These are phyloP conservation scores for Anisognathus igniventris DNA, from an alignment of 2,797 vertebrate species.

Conservation along the genomic window DNA sequence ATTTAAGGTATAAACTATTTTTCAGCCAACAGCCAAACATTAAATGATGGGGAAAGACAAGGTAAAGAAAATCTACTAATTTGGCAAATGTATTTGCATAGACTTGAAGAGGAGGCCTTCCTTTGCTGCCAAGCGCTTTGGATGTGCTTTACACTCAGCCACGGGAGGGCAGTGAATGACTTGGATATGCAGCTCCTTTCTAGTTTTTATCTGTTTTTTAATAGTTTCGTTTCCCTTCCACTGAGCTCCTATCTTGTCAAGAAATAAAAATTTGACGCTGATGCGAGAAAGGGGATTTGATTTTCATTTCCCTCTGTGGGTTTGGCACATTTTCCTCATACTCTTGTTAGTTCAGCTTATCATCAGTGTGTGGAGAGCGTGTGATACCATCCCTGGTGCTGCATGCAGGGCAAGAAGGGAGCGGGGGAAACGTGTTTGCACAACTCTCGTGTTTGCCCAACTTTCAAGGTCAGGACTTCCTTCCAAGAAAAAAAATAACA, in stretches of 20 bases:
- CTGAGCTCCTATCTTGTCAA: constrained; percentile 61
- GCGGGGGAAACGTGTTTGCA: neutral
- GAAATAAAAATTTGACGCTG: constrained; percentile 69
- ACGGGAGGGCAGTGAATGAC: constrained; percentile 78
- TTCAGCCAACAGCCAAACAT: neutral
- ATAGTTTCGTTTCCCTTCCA: constrained; percentile 55
- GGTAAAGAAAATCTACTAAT: neutral
- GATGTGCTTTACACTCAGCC: constrained; percentile 11
- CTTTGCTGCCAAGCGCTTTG: neutral
- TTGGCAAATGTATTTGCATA: neutral
- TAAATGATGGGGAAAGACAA: neutral
- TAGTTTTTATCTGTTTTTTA: constrained; percentile 38
- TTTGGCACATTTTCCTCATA: constrained; percentile 49
- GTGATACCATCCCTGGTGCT: neutral
- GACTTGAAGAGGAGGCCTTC: neutral
- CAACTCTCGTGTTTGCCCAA: neutral
- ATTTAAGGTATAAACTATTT: constrained; percentile 9
- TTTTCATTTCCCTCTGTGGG: constrained; percentile 54
- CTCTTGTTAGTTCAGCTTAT: constrained; percentile 60
- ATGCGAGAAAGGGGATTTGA: constrained; percentile 61
- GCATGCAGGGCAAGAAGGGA: neutral
- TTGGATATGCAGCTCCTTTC: constrained; percentile 33
- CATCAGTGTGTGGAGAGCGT: neutral
- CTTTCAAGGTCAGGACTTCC: constrained; percentile 46
- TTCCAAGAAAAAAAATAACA: neutral